Conservation (phyloP, 2,797 vertebrate species). For the Galago senegalensis region DNA sequence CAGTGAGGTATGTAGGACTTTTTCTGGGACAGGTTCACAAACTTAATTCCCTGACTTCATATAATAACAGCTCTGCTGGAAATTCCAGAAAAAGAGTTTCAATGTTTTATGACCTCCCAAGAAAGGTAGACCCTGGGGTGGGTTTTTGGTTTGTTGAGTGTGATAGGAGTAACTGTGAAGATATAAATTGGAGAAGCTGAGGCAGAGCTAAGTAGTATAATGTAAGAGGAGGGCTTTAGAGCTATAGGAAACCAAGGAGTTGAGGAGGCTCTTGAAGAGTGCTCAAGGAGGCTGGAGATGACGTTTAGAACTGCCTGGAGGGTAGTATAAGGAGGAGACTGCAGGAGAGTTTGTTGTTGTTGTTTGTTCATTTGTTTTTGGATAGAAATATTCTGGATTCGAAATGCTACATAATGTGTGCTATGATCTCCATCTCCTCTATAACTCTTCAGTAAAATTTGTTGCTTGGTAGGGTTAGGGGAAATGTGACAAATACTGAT, state of each 20-base stretch:
- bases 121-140: not conserved
- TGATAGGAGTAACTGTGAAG: not conserved
- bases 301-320: not conserved
- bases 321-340: not conserved
- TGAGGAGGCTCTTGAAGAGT: not conserved
- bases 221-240: not conserved
- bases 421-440: not conserved
- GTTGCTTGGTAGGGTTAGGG: not conserved
- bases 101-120: not conserved
- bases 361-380: not conserved
- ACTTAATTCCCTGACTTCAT: too few species aligned
- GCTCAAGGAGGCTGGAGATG: not conserved
- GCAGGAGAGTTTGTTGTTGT: not conserved
- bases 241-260: not conserved
- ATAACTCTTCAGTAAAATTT: constrained; percentile 22
- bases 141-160: not conserved
- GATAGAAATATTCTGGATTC: not conserved
- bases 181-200: not conserved
- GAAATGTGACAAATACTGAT: not conserved
- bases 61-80: too few species aligned
- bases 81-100: too few species aligned
- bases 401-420: not conserved
- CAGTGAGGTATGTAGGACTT: too few species aligned
- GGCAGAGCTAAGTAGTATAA: not conserved
- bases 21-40: too few species aligned